Evolutionary conservation across 2,797 vertebrate genomes (phyloP), one percentile per base, ranked within the genome.

Genomic region (Aeoliscus strigatus): DNA sequence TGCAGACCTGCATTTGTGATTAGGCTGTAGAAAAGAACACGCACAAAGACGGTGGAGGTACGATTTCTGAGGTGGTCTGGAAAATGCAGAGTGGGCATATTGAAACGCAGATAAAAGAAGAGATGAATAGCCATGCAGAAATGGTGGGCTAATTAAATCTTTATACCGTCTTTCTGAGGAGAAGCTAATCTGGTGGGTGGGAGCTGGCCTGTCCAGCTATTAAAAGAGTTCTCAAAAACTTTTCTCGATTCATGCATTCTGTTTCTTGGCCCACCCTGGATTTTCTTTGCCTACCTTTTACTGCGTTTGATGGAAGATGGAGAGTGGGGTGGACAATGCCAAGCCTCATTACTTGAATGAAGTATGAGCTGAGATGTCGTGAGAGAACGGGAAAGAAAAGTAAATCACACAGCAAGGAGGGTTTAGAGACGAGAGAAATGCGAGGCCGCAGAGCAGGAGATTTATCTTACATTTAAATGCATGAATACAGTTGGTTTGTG

Each of bases 111-210:
- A 84, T 76, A 81, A 88, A 86, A 82, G 70, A 37, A 45, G 54
- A 60, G 46, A 40, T 73, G 77, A 84, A 80, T 59, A 43, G 66
- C 51, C 39, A 14, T 21, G 60, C 41, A 51, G 53, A 43, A 69
- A 52, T 50, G 67, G 60, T 60, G 46, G 50, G 57, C 78, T 86
- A 84, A 87, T 89, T 86, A 87, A 85, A 82, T 82, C 76, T 83
- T 82, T 82, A 74, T 77, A 66, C 60, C 63, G 64, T 73, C 70
- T 70, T 75, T 75, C 66, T 71, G 52, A 60, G 54, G 67, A 76
- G 70, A 70, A 66, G 48, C 54, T 76, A 73, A 82, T 84, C 70
- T 70, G 66, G 45, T 61, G 75, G 57, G 62, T 70, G 77, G 67
- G 60, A 77, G 55, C 53, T 40, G 66, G 46, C 66, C 55, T 60